Evolutionary conservation across 2,888 invertebrate genomes (phyloP), one percentile per base, ranked within the genome.

Genomic region (Monoplex corrugatus): DNA sequence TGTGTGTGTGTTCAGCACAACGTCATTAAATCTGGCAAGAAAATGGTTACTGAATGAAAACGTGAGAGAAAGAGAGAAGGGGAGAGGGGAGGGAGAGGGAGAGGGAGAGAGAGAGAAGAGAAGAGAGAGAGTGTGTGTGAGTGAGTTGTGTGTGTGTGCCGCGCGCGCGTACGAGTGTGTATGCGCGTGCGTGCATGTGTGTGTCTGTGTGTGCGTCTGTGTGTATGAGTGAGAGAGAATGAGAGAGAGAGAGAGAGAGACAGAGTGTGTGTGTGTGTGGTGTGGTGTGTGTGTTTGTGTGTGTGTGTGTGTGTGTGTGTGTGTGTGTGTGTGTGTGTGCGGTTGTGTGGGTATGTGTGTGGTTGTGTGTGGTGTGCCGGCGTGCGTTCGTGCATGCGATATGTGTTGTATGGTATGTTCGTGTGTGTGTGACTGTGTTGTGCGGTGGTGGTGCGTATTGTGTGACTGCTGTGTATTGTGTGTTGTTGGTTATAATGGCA

Each of bases 191-290:
- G 44, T 83, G 44, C 44, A 16, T 83, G 45, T 83, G 83, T 83
- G 83, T 83, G 83, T 45, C 44, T 83, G 83, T 83, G 83, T 44
- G 83, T 83, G 83, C 28, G 45, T 44, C 23, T 38, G 45, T 44
- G 83, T 38, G 83, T 44, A 44, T 83, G 83, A 19, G 83, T 83
- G 83, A 75, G 6, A 2, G 57, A 57, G 57, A 57, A 23, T 16
- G 57, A 57, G 57, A 75, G 19, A n/a, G 75, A 28, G 28, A 75
- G 40, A 6, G 43, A 40, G 80, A 40, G 80, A 40, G 43, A 19
- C 40, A 19, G 43, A 16, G 80, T 44, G 82, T 44, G 82, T 44
- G 43, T n/a, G 44, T 82, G 82, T 82, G 82, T 44, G 82, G 19
- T 23, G 40, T 40, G 40, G 44, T 82, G 82, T 44, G 44, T 82